Evolutionary conservation across 2,113 vertebrate genomes (phyloP), one percentile per base, ranked within the genome.

Genomic region (Puntigrus tetrazona): DNA sequence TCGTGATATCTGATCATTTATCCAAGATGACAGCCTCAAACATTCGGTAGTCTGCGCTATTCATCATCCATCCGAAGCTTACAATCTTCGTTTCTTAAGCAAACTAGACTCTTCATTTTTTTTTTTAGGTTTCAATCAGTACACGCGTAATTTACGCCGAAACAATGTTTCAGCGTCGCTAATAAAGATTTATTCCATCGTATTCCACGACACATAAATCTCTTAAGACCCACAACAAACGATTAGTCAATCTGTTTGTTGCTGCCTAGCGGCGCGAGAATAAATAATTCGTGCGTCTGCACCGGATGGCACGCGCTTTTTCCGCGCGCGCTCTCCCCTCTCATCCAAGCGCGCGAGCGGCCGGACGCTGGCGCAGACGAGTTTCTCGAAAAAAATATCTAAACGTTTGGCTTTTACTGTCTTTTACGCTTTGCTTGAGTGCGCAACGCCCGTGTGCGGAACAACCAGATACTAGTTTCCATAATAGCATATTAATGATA

Each of bases 141-240:
- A 47, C 38, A 31, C 27, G 59, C 77, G 43, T 84, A 61, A 83
- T 83, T 43, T 38, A 76, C 84, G 81, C 45, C 27, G 11, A 70
- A 65, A 61, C 70, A 69, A 73, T 45, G 69, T 82, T 75, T 79
- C 52, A 43, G 31, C 31, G 5, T 63, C 38, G 25, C 69, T 84
- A 72, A 86, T 84, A 81, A 86, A 86, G 81, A 86, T 88, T 84
- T 84, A 86, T 86, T 72, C 50, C 76, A 57, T 88, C 81, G 81
- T 86, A 70, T 80, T 86, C 84, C 77, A 83, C 84, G 69, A 85
- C 59, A 75, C 81, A 88, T 88, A 85, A 88, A 88, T 84, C 80
- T 88, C 76, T n/a, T 59, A 83, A 85, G 78, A 84, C 84, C 78
- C 78, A 69, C 82, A 88, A 88, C 83, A 80, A 85, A 83, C 81